phyloP scores from a whole-genome alignment of 2,888 invertebrate genomes.

The Synergus itoensis region DNA sequence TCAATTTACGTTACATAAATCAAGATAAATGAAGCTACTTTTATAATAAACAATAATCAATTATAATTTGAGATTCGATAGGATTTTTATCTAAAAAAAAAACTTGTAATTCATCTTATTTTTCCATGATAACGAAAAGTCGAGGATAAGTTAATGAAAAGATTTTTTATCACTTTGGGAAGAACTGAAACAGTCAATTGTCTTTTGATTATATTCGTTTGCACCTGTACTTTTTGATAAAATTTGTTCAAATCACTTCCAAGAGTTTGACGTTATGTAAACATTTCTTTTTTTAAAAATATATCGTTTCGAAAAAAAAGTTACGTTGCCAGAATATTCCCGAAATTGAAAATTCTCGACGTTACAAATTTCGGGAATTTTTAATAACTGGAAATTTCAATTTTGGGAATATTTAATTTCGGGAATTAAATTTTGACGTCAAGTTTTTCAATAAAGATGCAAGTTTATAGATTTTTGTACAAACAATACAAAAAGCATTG shows the following conservation, averaged over 20 bases:
- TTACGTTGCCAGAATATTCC: neutral
- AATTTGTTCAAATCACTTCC: neutral
- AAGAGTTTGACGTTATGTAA: neutral
- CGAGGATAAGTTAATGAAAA: neutral
- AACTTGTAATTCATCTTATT: neutral
- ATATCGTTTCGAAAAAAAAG: neutral
- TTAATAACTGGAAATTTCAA: too few species aligned
- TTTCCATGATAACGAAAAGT: neutral
- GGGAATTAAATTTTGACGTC: too few species aligned
- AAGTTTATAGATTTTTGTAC: too few species aligned
- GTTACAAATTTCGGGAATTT: too few species aligned
- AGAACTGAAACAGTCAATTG: neutral
- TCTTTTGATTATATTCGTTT: neutral
- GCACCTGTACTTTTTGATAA: neutral
- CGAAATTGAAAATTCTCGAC: too few species aligned
- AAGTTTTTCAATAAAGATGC: too few species aligned
- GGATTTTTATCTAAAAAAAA: neutral
- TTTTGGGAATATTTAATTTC: too few species aligned
- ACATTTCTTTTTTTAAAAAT: neutral
- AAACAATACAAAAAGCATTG: too few species aligned
- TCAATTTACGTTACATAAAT: neutral
- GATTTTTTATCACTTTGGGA: neutral
- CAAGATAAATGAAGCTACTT: slow-evolving; percentile 1
- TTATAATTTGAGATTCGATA: neutral
- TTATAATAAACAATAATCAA: slow-evolving; percentile 7